phyloP scores from a whole-genome alignment of 2,888 invertebrate species.

The Caenorhabditis auriculariae region DNA sequence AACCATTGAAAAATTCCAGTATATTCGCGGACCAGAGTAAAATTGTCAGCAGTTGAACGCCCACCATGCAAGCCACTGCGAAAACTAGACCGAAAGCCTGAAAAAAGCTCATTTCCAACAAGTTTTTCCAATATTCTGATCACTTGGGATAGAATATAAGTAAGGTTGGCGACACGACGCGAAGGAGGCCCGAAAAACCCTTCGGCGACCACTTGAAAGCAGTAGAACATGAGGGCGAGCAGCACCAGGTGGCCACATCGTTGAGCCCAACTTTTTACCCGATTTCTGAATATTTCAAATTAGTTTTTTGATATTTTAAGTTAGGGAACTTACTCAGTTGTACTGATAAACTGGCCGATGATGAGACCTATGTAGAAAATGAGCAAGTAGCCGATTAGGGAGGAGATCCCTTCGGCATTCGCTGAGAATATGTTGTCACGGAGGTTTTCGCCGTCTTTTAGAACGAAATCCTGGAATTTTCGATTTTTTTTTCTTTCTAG shows the following conservation, averaged over 20 bases:
- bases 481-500: neutral
- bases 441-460: slow-evolving; percentile 31
- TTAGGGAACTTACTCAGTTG: too few relatives aligned
- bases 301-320: too few relatives aligned
- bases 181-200: slow-evolving; percentile 68
- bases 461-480: slow-evolving; percentile 34
- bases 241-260: slow-evolving; percentile 23
- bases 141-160: slow-evolving; percentile 79
- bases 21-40: too few relatives aligned
- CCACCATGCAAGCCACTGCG: too few relatives aligned
- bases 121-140: too few relatives aligned
- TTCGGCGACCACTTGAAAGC: slow-evolving; percentile 37
- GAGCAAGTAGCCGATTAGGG: slow-evolving; percentile 81
- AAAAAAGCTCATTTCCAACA: too few relatives aligned
- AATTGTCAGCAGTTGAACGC: too few relatives aligned
- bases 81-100: too few relatives aligned
- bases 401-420: slow-evolving; percentile 88
- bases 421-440: slow-evolving; percentile 72
- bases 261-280: slow-evolving; percentile 35
- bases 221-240: slow-evolving; percentile 21
- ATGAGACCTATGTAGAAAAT: slow-evolving; percentile 75
- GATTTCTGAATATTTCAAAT: slow-evolving; percentile 35
- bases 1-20: too few relatives aligned
- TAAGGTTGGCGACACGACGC: slow-evolving; percentile 80
- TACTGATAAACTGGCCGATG: slow-evolving; percentile 36